phyloP scores from a whole-genome alignment of 2,888 invertebrate genomes.

The Nomada lathburiana region DNA sequence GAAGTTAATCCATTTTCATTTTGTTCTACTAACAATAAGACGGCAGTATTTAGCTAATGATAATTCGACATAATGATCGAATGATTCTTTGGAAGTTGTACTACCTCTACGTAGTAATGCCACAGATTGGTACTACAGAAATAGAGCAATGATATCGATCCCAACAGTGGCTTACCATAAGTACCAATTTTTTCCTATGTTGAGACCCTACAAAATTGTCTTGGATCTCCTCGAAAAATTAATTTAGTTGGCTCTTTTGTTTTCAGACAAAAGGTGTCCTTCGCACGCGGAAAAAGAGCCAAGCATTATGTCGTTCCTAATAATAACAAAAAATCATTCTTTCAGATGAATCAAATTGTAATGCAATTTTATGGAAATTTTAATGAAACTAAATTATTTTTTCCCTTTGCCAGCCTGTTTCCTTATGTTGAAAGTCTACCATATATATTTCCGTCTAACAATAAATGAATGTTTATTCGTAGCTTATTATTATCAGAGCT shows the following conservation, averaged over 20 bases:
- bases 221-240: neutral
- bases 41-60: neutral
- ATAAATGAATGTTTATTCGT: neutral
- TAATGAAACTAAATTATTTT: neutral
- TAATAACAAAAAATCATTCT: neutral
- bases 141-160: slow-evolving; percentile 77
- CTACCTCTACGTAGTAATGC: neutral
- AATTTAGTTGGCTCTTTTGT: neutral
- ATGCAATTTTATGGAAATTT: neutral
- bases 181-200: slow-evolving; percentile 29
- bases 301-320: neutral
- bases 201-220: slow-evolving; percentile 11
- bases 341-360: neutral
- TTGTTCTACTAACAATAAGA: too few relatives aligned
- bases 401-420: neutral
- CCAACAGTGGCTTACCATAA: slow-evolving; percentile 17
- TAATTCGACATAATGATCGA: neutral
- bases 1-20: neutral
- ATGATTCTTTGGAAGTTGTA: neutral
- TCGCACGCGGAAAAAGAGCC: neutral
- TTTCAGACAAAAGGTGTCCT: neutral
- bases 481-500: neutral
- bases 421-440: neutral
- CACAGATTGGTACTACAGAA: slow-evolving; percentile 47
- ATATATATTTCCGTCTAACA: too few relatives aligned